These are phyloP conservation scores for Buphagus erythrorhynchus DNA, from an alignment of 2,797 vertebrate genomes.

Conservation along the genomic window DNA sequence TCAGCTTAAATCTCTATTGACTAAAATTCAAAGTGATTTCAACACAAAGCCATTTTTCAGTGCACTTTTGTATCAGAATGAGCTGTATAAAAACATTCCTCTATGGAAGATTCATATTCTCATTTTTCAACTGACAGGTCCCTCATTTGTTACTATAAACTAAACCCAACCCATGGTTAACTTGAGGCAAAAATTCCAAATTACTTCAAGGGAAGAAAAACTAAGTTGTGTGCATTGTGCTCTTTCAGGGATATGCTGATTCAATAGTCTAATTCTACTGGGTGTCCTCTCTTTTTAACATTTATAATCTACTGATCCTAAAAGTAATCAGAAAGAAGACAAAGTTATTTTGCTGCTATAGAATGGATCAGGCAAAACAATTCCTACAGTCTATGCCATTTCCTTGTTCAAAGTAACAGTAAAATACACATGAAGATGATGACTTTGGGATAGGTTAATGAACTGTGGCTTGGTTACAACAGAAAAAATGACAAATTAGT, in stretches of 20 bases:
- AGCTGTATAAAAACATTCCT: not conserved
- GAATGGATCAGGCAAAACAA: not conserved
- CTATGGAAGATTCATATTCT: not conserved
- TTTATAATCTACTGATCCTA: not conserved
- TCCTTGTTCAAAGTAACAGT: not conserved
- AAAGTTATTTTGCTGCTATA: not conserved
- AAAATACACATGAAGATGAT: not conserved
- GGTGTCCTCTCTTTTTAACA: not conserved
- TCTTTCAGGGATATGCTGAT: not conserved
- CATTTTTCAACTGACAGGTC: not conserved
- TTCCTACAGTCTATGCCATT: not conserved
- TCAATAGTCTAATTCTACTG: not conserved
- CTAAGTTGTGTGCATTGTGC: not conserved
- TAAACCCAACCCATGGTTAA: not conserved
- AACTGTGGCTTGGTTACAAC: not conserved
- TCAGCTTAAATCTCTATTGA: slow-evolving; percentile 3
- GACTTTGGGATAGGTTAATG: not conserved
- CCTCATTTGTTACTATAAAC: not conserved
- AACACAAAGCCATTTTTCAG: not conserved
- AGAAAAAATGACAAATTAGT: not conserved
- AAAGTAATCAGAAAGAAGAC: not conserved
- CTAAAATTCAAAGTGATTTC: slow-evolving; percentile 18
- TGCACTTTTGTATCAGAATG: not conserved
- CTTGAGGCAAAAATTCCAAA: not conserved
- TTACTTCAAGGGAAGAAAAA: not conserved